phyloP scores from a whole-genome alignment of 2,797 vertebrate genomes.

The Capromys pilorides region DNA sequence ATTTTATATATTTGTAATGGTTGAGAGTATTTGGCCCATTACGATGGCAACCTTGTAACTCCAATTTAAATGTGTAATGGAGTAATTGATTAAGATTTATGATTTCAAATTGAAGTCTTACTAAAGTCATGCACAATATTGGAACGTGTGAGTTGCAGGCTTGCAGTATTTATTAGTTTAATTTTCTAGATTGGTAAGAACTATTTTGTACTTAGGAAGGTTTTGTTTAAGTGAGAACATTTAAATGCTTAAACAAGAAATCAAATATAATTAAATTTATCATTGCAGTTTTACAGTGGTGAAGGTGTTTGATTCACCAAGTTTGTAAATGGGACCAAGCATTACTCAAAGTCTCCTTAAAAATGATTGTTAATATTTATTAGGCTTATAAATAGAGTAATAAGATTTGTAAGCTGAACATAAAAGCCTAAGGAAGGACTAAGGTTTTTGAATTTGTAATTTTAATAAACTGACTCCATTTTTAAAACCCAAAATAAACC shows the following conservation, averaged over 20 bases:
- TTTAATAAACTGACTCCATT: constrained; percentile 72
- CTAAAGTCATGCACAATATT: constrained; percentile 9
- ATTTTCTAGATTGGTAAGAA: constrained; percentile 68
- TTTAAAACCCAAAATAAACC: constrained; percentile 71
- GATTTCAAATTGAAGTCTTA: constrained; percentile 41
- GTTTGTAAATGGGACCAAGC: constrained; percentile 53
- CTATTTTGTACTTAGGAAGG: constrained; percentile 52
- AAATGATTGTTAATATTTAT: constrained; percentile 68
- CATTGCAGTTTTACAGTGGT: constrained; percentile 3
- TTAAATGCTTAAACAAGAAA: constrained; percentile 64
- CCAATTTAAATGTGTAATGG: background rate
- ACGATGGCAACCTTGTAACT: background rate
- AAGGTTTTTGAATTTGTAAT: constrained; percentile 65
- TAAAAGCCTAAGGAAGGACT: constrained; percentile 65
- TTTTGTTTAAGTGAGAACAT: constrained; percentile 61
- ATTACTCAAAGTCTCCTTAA: constrained; percentile 64
- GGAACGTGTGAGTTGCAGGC: constrained; percentile 30
- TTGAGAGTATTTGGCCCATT: background rate
- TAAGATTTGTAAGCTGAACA: constrained; percentile 62
- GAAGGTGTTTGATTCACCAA: constrained; percentile 66
- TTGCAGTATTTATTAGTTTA: constrained; percentile 64
- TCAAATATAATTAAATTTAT: constrained; percentile 61
- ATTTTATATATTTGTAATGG: constrained; percentile 20
- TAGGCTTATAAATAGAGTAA: constrained; percentile 73
- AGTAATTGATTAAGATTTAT: constrained; percentile 41